phyloP scores from a whole-genome alignment of 2,888 invertebrate species.

The Chalcis sispes region DNA sequence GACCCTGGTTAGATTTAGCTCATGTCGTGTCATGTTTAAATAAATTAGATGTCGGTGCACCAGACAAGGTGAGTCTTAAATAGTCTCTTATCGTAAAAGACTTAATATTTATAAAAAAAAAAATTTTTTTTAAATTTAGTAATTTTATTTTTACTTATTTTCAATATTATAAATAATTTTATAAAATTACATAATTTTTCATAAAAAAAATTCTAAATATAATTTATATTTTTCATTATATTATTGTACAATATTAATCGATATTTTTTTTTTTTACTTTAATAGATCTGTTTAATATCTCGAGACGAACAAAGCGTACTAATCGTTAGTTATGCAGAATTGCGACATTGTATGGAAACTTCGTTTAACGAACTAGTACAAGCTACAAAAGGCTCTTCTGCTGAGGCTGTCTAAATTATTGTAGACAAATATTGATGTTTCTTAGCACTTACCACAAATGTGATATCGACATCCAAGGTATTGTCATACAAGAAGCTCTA shows the following conservation, averaged over 20 bases:
- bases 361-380: slow-evolving; percentile 88
- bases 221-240: not conserved
- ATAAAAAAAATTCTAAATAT: not conserved
- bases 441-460: slow-evolving; percentile 69
- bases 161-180: no score
- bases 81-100: no score
- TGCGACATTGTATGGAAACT: slow-evolving; percentile 95
- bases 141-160: no score
- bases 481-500: slow-evolving; percentile 65
- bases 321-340: slow-evolving; percentile 95
- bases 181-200: not conserved
- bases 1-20: slow-evolving; percentile 97
- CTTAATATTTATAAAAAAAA: no score
- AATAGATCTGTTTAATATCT: slow-evolving; percentile 95
- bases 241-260: not conserved
- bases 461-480: slow-evolving; percentile 74
- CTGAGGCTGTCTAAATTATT: slow-evolving; percentile 50
- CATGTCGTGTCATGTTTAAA: slow-evolving; percentile 96
- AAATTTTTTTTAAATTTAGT: no score
- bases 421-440: slow-evolving; percentile 32
- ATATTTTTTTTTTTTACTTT: not conserved
- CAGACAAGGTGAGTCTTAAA: slow-evolving; percentile 82
- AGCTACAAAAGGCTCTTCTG: slow-evolving; percentile 51
- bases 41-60: slow-evolving; percentile 90
- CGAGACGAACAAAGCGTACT: slow-evolving; percentile 97